Percentiles rank a stretch among this genome's conserved stretches.
Conservation (phyloP, 2,113 vertebrate species). For the Rhipidura dahli region DNA sequence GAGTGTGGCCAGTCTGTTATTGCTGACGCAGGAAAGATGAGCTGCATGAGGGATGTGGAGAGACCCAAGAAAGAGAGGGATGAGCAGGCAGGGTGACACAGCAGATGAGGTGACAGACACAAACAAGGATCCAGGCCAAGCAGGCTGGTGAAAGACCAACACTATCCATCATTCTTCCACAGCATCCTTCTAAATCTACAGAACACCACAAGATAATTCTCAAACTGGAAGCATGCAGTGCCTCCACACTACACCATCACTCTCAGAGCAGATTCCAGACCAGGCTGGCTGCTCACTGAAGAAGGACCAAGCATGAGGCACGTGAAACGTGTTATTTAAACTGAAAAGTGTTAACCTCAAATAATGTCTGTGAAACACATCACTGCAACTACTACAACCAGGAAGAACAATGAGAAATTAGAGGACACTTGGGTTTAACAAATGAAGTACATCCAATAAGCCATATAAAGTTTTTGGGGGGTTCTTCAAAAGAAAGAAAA, state of each 20-base stretch:
- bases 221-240: not conserved
- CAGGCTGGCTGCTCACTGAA: not conserved
- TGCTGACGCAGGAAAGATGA: not conserved
- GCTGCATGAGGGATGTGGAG: not conserved
- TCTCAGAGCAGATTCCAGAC: not conserved
- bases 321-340: rapidly evolving
- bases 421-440: not conserved
- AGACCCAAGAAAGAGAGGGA: not conserved
- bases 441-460: not conserved
- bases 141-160: not conserved
- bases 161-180: not conserved
- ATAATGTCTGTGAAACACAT: not conserved
- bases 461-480: not conserved
- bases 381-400: not conserved
- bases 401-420: not conserved
- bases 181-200: not conserved
- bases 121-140: not conserved
- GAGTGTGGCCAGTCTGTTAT: not conserved
- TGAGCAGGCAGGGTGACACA: not conserved
- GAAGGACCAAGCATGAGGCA: not conserved
- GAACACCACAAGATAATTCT: not conserved
- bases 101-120: not conserved
- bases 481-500: not conserved
- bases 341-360: not conserved
- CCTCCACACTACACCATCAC: not conserved